These are phyloP conservation scores for Triplophysa dalaica DNA, from an alignment of 2,113 vertebrate species.

Conservation along the genomic window DNA sequence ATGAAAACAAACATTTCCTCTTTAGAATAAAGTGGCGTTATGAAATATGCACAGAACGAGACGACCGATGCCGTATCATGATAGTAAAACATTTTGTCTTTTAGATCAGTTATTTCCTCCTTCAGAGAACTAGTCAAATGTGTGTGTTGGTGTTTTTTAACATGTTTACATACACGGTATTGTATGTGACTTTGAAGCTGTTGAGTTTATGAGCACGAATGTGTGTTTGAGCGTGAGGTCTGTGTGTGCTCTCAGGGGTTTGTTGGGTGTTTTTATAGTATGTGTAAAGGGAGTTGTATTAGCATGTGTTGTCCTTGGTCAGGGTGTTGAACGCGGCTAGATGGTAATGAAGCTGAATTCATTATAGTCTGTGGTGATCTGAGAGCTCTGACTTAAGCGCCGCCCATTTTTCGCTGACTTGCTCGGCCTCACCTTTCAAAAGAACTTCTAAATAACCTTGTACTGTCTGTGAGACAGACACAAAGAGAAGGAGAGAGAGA, in stretches of 20 bases:
- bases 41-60: neutral
- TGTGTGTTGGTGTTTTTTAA: neutral
- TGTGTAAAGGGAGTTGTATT: slow-evolving; percentile 42
- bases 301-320: slow-evolving; percentile 56
- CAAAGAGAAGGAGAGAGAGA: neutral
- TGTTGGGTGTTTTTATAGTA: slow-evolving; percentile 15
- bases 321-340: slow-evolving; percentile 38
- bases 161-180: neutral
- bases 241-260: slow-evolving; percentile 4
- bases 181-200: slow-evolving; percentile 2
- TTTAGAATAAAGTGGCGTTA: neutral
- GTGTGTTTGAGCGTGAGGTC: slow-evolving; percentile 7
- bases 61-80: no score
- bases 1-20: neutral
- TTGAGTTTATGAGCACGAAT: neutral
- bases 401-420: slow-evolving; percentile 54
- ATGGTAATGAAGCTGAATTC: slow-evolving; percentile 56
- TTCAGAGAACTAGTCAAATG: neutral
- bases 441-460: slow-evolving; percentile 64
- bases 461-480: slow-evolving; percentile 35
- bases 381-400: slow-evolving; percentile 45
- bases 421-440: slow-evolving; percentile 51
- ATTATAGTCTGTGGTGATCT: slow-evolving; percentile 52
- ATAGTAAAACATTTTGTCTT: no score
- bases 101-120: no score